Base-by-base conservation (phyloP, 2,888 invertebrate genomes). In the Agrenia bidenticulata region DNA sequence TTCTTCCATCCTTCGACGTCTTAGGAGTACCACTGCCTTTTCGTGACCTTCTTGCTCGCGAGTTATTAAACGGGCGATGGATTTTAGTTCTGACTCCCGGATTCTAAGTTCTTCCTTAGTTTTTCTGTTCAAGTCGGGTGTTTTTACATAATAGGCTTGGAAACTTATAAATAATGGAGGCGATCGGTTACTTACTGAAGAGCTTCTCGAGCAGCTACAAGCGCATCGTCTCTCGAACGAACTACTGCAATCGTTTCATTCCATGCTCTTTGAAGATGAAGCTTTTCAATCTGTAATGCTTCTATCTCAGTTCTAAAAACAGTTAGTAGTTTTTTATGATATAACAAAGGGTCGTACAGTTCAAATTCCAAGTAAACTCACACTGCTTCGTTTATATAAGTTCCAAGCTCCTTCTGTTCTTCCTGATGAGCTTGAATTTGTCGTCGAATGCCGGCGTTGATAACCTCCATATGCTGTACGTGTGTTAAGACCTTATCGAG, bases 171-270 rank as follows among this genome's bases (percentile, higher is more conserved):
- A 39, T 15, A 56, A 39, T 17, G 19, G n/a, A 45, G 45, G n/a
- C 15, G 45, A 45, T 9, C n/a, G n/a, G n/a, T 27, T 15, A 32
- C 17, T 45, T 69, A 67, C 69, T 58, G 57, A 15, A 76, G 66
- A 11, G 73, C 67, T 42, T 67, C 63, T 41, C 73, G 53, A 0
- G 74, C 74, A 17, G 73, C 73, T n/a, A 55, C 63, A 41, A 76
- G 50, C 5, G 76, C 76, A 50, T 76, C 76, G 56, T 76, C 76
- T 26, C 76, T 19, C 2, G 71, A 55, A n/a, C 72, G 67, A 9
- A 76, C 73, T 1, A 76, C 74, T 7, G 69, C 39, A 56, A 76
- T 69, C 1, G 76, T 75, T 39, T 76, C 76, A 61, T 76, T 74
- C 76, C 76, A 76, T 1, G 76, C 76, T 9, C 70, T 42, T 53